A percentile compares a stretch with the other conserved stretches of the same genome.
These are phyloP conservation scores for Eilema depressum DNA, from an alignment of 2,888 invertebrate species.

Conservation along the genomic window DNA sequence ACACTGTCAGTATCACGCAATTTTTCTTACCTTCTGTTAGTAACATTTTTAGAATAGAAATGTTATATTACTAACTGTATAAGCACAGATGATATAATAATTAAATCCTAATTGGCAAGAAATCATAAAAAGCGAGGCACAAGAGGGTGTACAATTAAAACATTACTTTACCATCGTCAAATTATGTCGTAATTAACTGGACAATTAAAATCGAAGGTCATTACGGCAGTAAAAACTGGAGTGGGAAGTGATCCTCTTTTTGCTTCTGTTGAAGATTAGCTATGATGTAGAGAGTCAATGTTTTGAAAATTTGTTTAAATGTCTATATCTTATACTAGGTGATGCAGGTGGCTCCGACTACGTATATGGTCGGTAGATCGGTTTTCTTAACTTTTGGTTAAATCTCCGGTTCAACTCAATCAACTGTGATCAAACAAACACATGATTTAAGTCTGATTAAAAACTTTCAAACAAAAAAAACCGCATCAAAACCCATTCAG, in stretches of 20 bases:
- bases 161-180: conserved; percentile 80
- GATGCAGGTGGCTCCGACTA: too few relatives aligned
- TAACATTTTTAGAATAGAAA: conserved; percentile 9
- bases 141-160: conserved; percentile 79
- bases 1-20: conserved; percentile 55
- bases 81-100: conserved; percentile 70
- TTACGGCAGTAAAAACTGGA: conserved; percentile 78
- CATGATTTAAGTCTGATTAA: too few relatives aligned
- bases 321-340: too few relatives aligned
- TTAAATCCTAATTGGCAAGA: conserved; percentile 75
- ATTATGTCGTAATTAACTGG: conserved; percentile 82
- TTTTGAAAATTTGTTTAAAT: too few relatives aligned
- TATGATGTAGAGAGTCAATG: conserved; percentile 44
- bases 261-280: conserved; percentile 60
- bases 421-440: too few relatives aligned
- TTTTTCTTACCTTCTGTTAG: conserved; percentile 25
- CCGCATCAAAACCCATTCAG: too few relatives aligned
- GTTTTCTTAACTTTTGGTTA: too few relatives aligned
- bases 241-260: conserved; percentile 78
- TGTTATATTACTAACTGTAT: conserved; percentile 34
- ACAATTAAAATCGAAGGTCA: conserved; percentile 83
- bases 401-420: too few relatives aligned
- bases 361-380: too few relatives aligned
- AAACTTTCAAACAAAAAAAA: too few relatives aligned
- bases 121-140: conserved; percentile 59